These are phyloP conservation scores for Cochlearius cochlearius DNA, from an alignment of 2,113 vertebrate species.

Conservation along the genomic window DNA sequence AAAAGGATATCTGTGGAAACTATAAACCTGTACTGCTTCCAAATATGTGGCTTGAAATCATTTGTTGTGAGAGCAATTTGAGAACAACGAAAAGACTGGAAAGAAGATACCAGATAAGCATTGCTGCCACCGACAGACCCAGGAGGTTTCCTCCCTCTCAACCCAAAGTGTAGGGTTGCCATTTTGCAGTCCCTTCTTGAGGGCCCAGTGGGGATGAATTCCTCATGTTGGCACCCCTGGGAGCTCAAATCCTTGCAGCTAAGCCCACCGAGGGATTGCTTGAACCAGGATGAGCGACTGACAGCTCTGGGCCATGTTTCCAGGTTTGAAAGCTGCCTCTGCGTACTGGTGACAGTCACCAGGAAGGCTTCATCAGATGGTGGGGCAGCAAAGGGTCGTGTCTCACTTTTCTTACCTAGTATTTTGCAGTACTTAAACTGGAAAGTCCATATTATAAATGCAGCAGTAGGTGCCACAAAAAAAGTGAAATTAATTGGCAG, in stretches of 20 bases:
- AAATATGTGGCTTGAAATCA: neutral
- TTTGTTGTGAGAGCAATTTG: neutral
- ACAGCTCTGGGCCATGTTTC: neutral
- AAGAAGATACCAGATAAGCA: neutral
- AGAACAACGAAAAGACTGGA: neutral
- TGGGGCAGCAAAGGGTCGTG: fast-evolving
- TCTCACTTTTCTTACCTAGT: neutral
- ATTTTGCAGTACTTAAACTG: neutral
- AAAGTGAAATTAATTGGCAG: neutral
- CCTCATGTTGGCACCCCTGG: neutral
- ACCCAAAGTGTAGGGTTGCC: neutral
- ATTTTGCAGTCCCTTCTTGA: neutral
- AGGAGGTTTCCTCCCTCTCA: neutral
- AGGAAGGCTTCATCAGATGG: neutral
- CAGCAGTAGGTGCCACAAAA: fast-evolving
- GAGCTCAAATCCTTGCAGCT: neutral
- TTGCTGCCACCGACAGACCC: neutral
- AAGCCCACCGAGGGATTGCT: fast-evolving
- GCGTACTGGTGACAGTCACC: too few relatives aligned
- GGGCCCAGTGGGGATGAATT: conserved; percentile 1
- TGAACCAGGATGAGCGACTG: neutral
- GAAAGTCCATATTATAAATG: neutral
- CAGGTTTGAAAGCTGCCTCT: neutral
- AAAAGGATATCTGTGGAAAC: neutral
- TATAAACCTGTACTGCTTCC: neutral